Conservation (phyloP, 2,797 vertebrate species). For the Periophthalmus magnuspinnatus region DNA sequence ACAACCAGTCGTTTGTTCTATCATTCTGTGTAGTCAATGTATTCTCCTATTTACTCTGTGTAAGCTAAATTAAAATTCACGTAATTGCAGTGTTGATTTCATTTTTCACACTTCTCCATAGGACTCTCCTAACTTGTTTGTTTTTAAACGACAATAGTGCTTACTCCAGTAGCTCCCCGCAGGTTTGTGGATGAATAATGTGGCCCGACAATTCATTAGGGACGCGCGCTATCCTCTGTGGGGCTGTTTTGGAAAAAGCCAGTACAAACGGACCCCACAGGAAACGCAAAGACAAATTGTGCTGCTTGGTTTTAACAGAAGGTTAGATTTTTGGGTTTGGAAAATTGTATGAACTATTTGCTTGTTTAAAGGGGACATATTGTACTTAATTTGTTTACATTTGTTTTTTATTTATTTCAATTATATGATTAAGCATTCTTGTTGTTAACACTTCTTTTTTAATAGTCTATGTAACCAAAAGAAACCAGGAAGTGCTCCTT, state of each 20-base stretch:
- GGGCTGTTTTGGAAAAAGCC: conserved; percentile 23
- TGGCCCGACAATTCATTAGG: not conserved
- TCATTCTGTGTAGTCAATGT: not conserved
- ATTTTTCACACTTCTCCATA: not conserved
- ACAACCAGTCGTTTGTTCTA: not conserved
- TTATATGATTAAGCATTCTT: too few species aligned
- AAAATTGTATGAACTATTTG: not conserved
- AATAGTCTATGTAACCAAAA: too few species aligned
- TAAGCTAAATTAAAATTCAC: conserved; percentile 3
- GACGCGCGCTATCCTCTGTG: conserved; percentile 2
- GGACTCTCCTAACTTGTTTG: conserved; percentile 27
- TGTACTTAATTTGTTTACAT: not conserved
- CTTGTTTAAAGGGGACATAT: not conserved
- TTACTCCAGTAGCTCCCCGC: conserved; percentile 23
- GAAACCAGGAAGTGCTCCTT: too few species aligned
- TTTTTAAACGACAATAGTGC: conserved; percentile 31
- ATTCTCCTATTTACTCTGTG: not conserved
- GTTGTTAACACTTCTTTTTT: too few species aligned
- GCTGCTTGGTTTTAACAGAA: not conserved
- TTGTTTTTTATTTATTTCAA: not conserved
- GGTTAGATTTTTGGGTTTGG: not conserved
- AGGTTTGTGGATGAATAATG: conserved; percentile 14
- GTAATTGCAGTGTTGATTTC: conserved; percentile 6
- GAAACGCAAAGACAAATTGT: not conserved
- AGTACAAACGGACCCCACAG: conserved; percentile 15